Evolutionary conservation across 2,797 vertebrate species (phyloP).

Genomic region (Parauchenoglanis ngamensis): DNA sequence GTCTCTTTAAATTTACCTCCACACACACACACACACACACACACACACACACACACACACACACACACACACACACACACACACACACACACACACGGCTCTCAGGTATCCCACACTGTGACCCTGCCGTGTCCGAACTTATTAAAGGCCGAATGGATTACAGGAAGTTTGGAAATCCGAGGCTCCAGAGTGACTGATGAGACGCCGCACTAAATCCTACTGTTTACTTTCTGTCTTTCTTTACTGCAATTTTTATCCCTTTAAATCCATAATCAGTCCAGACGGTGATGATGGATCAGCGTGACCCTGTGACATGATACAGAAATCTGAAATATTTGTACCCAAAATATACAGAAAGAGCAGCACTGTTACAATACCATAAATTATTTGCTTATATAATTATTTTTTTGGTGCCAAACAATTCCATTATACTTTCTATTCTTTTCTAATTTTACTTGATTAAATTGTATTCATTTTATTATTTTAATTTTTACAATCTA

Average conservation of each 20-base stretch:
- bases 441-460: not conserved
- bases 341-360: too few relatives aligned
- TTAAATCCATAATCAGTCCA: not conserved
- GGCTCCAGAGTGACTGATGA: constrained; percentile 58
- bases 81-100: constrained; percentile 48
- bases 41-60: constrained; percentile 27
- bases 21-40: not conserved
- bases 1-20: not conserved
- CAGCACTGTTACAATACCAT: not conserved
- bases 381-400: not conserved
- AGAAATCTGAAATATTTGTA: not conserved
- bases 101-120: constrained; percentile 77
- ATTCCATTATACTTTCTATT: not conserved
- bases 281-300: not conserved
- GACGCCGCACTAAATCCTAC: constrained; percentile 61
- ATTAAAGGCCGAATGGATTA: constrained; percentile 71
- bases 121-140: constrained; percentile 67
- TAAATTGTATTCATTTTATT: too few relatives aligned
- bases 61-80: constrained; percentile 39
- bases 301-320: not conserved
- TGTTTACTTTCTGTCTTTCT: not conserved
- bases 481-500: not conserved
- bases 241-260: not conserved
- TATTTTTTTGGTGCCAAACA: not conserved
- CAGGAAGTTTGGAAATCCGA: constrained; percentile 69